Evolutionary conservation across 2,113 vertebrate genomes (phyloP), one percentile per base, ranked within the genome.

Genomic region (Cynoglossus semilaevis): DNA sequence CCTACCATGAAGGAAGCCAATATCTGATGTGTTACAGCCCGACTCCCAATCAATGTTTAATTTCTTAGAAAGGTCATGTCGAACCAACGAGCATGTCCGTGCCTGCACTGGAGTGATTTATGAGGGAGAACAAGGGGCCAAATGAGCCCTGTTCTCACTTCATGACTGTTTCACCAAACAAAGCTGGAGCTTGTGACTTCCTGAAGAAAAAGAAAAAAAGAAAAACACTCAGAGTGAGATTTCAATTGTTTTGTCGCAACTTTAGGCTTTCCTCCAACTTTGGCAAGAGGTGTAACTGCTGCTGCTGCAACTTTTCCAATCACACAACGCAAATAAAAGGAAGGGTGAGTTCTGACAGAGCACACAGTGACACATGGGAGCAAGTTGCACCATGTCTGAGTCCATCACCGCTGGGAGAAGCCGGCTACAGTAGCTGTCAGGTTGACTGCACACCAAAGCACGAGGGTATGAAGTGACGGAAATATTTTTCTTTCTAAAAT

Each of bases 351-450:
- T 41, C 44, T 2, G 15, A 45, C 15, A 10, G 44, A 45, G 38
- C 9, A 2, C 38, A 13, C 38, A 41, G 38, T 41, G 10, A 70
- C 50, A 56, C 71, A 63, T 7, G 34, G 51, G 10, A 46, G 48
- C 81, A 81, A 66, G 80, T 85, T 17, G 46, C 2, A 73, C 80
- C 75, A 59, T 18, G 77, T 62, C 41, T 14, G 19, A 12, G 55
- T 10, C 42, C 17, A 29, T 13, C 66, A 15, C n/a, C 50, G 6
- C 49, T 15, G 15, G 52, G 42, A 60, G 37, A 14, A 46, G 19
- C 43, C 35, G 36, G 19, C 2, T 6, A 29, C 22, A 29, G 53
- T 57, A 65, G 44, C 53, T 41, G 16, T 57, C 67, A 58, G 52
- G 12, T 47, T n/a, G 47, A 51, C 48, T 47, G 45, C 51, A 42